phyloP scores from a whole-genome alignment of 2,888 invertebrate species.

The Lepidocyrtoides sp. region DNA sequence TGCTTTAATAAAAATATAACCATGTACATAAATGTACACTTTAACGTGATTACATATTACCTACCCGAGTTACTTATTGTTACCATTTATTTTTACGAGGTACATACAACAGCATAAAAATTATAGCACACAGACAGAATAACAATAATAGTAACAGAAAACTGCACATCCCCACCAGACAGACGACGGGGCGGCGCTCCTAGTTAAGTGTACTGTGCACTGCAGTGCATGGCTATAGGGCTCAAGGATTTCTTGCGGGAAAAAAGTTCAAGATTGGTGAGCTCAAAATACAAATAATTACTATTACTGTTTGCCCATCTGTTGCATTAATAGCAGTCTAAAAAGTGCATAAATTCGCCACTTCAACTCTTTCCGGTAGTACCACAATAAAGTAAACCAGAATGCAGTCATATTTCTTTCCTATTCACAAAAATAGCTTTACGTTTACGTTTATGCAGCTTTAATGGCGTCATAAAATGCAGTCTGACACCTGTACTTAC shows the following conservation, averaged over 20 bases:
- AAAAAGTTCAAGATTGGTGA: background rate
- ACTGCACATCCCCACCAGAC: background rate
- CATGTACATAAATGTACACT: slow-evolving; percentile 4
- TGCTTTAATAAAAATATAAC: background rate
- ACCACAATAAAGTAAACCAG: background rate
- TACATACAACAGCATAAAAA: slow-evolving; percentile 47
- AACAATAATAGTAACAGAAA: too few relatives aligned
- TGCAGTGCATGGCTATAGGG: background rate
- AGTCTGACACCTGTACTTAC: background rate
- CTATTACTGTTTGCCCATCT: background rate
- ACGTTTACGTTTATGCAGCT: background rate
- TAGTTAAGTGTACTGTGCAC: slow-evolving; percentile 4
- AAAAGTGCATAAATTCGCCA: background rate
- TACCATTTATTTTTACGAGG: slow-evolving; percentile 51
- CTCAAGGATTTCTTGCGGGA: background rate
- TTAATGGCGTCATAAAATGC: background rate
- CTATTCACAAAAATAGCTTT: background rate
- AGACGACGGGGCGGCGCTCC: background rate
- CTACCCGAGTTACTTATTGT: slow-evolving; percentile 45
- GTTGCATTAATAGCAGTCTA: background rate
- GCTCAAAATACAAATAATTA: background rate
- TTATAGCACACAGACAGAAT: background rate
- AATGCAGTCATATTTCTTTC: background rate
- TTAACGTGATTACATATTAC: slow-evolving; percentile 42
- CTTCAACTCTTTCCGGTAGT: background rate